These are phyloP conservation scores for Triops longicaudatus DNA, from an alignment of 1,140 invertebrate genomes.

Conservation along the genomic window DNA sequence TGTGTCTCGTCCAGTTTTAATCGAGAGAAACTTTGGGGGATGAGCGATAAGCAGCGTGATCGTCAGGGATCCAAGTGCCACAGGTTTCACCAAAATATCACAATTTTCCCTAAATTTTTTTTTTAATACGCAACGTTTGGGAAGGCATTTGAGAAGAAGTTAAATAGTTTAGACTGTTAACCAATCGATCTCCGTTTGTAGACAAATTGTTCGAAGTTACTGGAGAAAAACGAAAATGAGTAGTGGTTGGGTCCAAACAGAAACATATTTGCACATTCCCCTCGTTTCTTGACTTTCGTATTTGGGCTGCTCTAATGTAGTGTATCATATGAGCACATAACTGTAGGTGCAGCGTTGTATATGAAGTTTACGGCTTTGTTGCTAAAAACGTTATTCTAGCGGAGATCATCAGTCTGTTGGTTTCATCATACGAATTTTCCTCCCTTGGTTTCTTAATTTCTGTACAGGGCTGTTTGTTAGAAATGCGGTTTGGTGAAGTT, in stretches of 20 bases:
- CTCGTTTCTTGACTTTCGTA: neutral
- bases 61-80: conserved; percentile 17
- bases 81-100: conserved; percentile 8
- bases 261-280: conserved; percentile 11
- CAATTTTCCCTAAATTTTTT: conserved; percentile 17
- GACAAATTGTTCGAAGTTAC: conserved; percentile 1
- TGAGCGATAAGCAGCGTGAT: conserved; percentile 17
- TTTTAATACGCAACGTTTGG: neutral
- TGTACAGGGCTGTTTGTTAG: neutral
- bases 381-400: neutral
- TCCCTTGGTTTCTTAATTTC: neutral
- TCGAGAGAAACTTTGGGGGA: conserved; percentile 2
- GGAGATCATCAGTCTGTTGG: neutral
- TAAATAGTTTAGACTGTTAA: conserved; percentile 2
- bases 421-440: neutral
- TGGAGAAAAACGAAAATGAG: neutral
- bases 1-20: conserved; percentile 16
- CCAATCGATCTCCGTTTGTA: neutral
- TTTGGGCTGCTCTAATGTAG: neutral
- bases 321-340: neutral
- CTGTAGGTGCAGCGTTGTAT: neutral
- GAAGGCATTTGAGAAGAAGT: conserved; percentile 8
- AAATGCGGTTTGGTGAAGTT: neutral
- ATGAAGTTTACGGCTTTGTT: neutral
- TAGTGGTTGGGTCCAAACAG: neutral